Base-by-base conservation (phyloP, 92 coral and sea anemone species). In the Anthopleura xanthogrammica region DNA sequence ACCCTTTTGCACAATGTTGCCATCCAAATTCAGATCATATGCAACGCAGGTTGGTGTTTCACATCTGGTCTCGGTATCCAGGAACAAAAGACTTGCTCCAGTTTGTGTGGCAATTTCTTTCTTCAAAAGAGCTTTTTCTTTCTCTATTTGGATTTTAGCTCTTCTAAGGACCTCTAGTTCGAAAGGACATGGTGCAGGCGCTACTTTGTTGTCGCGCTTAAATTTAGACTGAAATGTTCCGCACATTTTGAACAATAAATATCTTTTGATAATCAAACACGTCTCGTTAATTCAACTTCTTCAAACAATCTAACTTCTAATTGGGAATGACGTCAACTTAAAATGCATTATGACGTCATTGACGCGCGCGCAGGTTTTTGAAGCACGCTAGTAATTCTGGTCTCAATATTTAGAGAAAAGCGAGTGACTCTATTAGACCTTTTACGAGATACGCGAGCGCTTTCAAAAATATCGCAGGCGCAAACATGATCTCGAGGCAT, bases 291-390 rank as follows among this genome's bases (percentile, higher is more conserved):
- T 43, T 74, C 54, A 64, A 64, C 24, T 22, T 5, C n/a, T 64
- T n/a, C 7, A 9, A 64, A 22, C 71, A 64, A 64, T 19, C 71
- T 64, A 64, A 19, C 3, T 64, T 64, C 39, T 64, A 4, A 64
- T 64, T 64, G 12, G n/a, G 0, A 19, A 64, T 64, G 23, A 64
- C 71, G 71, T 64, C 71, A 64, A 16, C 17, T 94, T 92, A 64
- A 92, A 78, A 1, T 94, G 92, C 17, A 75, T 90, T 46, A 46
- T 46, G 42, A 90, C 85, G 79, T 95, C 98, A 54, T 82, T 80
- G 46, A 72, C 40, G 75, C 60, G 86, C 71, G 71, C 71, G 71
- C n/a, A n/a, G 71, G 19, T 17, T 22, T 64, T 94, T 86, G 2
- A 96, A 96, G 66, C 93, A 95, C 23, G 81, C 60, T 13, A 83